Evolutionary conservation across 1,140 invertebrate genomes (phyloP).

Genomic region (Linepithema humile): DNA sequence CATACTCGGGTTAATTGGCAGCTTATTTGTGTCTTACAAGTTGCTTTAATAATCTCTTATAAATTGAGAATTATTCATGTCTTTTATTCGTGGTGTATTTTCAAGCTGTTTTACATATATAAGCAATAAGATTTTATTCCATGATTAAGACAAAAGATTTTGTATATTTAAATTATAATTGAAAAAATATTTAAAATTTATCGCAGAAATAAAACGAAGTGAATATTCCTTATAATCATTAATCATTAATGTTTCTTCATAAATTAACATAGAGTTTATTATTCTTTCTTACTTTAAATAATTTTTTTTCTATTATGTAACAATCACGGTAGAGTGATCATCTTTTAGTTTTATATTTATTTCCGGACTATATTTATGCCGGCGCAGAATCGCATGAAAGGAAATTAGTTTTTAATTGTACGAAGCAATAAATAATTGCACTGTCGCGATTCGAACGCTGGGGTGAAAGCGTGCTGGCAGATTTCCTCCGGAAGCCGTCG

Average conservation of each 20-base stretch:
- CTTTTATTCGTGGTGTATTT: neutral
- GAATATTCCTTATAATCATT: no score
- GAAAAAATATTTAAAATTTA: neutral
- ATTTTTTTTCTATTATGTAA: no score
- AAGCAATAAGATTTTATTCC: neutral
- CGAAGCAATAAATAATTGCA: constrained; percentile 29
- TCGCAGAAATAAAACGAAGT: no score
- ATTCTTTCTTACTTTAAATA: no score
- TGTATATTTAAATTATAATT: neutral
- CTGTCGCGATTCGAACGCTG: constrained; percentile 7
- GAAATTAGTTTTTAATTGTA: constrained; percentile 18
- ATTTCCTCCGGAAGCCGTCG: constrained; percentile 56
- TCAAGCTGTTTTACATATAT: neutral
- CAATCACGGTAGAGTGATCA: no score
- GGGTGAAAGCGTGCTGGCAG: constrained; percentile 52
- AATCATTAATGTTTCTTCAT: no score
- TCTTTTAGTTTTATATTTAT: no score
- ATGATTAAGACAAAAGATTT: neutral
- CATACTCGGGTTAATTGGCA: constrained; percentile 37
- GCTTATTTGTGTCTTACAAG: constrained; percentile 26
- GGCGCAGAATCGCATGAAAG: no score
- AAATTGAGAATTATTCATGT: constrained; percentile 39
- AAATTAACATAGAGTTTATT: no score
- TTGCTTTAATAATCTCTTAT: neutral
- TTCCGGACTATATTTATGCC: no score